phyloP scores from a whole-genome alignment of 64 coral and sea anemone species.

The Stichodactyla helianthus region DNA sequence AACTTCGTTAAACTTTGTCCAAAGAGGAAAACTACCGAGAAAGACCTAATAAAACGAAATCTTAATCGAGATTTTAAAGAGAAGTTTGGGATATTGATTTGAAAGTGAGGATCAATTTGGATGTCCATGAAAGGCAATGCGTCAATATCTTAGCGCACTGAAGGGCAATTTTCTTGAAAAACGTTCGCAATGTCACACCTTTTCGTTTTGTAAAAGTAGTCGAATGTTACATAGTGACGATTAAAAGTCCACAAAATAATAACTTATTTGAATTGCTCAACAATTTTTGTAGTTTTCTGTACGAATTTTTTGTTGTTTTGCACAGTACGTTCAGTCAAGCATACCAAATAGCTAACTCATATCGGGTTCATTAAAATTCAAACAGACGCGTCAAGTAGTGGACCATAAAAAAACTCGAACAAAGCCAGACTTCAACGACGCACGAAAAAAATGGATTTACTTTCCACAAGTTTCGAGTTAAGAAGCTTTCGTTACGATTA shows the following conservation, averaged over 20 bases:
- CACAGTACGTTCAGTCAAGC: not conserved
- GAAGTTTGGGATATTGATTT: too few species aligned
- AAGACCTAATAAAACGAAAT: not conserved
- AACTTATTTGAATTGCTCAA: not conserved
- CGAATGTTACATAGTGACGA: too few species aligned
- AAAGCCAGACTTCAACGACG: not conserved
- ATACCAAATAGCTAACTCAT: not conserved
- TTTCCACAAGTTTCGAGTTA: not conserved
- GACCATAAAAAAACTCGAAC: constrained; percentile 9
- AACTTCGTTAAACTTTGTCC: not conserved
- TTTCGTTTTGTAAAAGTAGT: too few species aligned
- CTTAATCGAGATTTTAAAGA: too few species aligned
- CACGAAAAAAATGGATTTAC: not conserved
- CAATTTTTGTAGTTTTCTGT: not conserved
- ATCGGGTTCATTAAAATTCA: not conserved
- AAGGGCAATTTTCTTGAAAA: too few species aligned
- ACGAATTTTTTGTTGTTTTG: not conserved
- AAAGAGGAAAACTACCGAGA: not conserved
- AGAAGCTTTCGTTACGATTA: not conserved
- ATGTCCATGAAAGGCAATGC: too few species aligned
- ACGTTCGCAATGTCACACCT: too few species aligned
- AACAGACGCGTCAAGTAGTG: not conserved
- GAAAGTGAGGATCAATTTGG: too few species aligned
- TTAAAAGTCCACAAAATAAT: not conserved
- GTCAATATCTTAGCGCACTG: too few species aligned